Base-by-base conservation (phyloP, 1,140 invertebrate species). In the Trissolcus basalis region DNA sequence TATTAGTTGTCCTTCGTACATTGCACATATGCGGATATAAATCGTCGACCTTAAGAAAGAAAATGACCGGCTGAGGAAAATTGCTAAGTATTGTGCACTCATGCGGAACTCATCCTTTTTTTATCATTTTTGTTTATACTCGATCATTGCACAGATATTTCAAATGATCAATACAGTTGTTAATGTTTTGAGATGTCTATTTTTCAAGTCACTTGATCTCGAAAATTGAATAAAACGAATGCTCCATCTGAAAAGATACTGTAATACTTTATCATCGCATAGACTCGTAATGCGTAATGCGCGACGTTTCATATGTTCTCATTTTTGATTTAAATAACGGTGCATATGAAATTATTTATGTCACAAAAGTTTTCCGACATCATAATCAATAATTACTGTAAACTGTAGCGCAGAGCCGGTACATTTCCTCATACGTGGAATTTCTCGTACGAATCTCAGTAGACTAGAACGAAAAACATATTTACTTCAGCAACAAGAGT, bases 391-490 rank as follows among this genome's bases (percentile, higher is more conserved):
- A 50, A 55, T 76, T 76, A 65, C 45, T 51, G 73, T 55, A 58
- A 75, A 55, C 50, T 75, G 27, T 50, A 43, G 63, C 47, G 69
- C 19, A 27, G 60, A 77, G 65, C 47, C 43, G 56, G 50, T 12
- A 55, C 61, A 48, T 71, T 77, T 70, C 74, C 73, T 63, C 54
- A 61, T 63, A 65, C 43, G 53, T 36, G 44, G 59, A 6, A 65
- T 59, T 75, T 64, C 67, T 77, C 47, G 44, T 53, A 58, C 12
- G 50, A 19, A 60, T 67, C 36, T 19, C 74, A 71, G 55, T 32
- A 71, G 67, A 77, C 67, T 77, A 63, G 60, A 69, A 77, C 74
- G 55, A 71, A 67, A 71, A 71, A 15, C 54, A 47, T 63, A 71
- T 49, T 60, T 59, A 49, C 45, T n/a, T 49, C 11, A 51, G 50